A percentile compares a stretch with the other conserved stretches of the same genome.
These are phyloP conservation scores for Poecilia gillii DNA, from an alignment of 2,797 vertebrate genomes.

Conservation along the genomic window DNA sequence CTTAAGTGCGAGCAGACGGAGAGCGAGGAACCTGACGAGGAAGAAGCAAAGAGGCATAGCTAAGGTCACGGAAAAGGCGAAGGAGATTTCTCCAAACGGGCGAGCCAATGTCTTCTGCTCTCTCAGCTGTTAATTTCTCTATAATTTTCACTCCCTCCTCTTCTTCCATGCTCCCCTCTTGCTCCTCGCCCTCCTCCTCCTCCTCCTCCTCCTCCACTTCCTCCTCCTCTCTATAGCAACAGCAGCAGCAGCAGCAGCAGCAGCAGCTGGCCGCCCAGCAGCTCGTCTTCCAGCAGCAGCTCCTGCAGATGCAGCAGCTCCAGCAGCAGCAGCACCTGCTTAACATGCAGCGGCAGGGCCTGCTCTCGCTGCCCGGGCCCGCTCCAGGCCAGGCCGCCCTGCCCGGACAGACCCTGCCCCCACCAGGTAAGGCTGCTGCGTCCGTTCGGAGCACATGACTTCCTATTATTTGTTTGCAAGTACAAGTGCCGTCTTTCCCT, in stretches of 20 bases:
- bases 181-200: constrained; percentile 42
- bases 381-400: constrained; percentile 89
- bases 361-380: constrained; percentile 91
- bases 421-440: constrained; percentile 85
- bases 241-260: constrained; percentile 90
- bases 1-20: constrained; percentile 41
- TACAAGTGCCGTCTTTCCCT: constrained; percentile 17
- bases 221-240: constrained; percentile 79
- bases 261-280: constrained; percentile 99
- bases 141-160: constrained; percentile 66
- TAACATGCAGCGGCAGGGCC: constrained; percentile 99
- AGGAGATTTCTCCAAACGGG: constrained; percentile 33
- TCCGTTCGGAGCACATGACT: constrained; percentile 43
- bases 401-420: constrained; percentile 94
- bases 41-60: constrained; percentile 50
- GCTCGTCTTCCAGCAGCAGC: constrained; percentile 99
- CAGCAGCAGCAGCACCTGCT: constrained; percentile 99
- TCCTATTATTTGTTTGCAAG: constrained; percentile 47
- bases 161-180: constrained; percentile 44
- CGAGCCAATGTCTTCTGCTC: constrained; percentile 36
- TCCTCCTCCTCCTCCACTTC: constrained; percentile 18
- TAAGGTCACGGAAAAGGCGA: constrained; percentile 66
- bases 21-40: constrained; percentile 41
- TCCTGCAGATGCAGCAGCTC: constrained; percentile 99
- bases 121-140: constrained; percentile 70